phyloP scores from a whole-genome alignment of 2,888 invertebrate genomes.

The Oscheius sp. region DNA sequence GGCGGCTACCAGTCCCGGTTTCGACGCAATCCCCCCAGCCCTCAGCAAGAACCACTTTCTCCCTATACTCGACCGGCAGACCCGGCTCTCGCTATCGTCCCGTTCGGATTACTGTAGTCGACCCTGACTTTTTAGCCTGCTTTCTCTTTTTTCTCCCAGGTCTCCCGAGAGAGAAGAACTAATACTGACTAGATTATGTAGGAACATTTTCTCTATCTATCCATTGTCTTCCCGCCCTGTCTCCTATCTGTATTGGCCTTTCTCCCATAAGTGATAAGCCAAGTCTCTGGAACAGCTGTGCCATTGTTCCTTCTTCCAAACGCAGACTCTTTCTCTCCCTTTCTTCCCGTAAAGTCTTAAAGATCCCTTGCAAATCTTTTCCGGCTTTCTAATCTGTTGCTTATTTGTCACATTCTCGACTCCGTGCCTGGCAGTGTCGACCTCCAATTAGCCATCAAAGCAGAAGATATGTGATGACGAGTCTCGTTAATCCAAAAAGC shows the following conservation, averaged over 20 bases:
- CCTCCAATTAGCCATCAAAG: conserved; percentile 7
- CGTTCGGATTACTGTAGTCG: conserved; percentile 22
- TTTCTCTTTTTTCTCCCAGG: not conserved
- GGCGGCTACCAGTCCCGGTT: conserved; percentile 30
- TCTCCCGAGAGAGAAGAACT: not conserved
- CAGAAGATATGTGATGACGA: no score
- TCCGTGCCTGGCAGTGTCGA: conserved; percentile 13
- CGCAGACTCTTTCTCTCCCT: not conserved
- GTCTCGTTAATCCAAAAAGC: conserved; percentile 10
- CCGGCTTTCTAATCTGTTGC: not conserved
- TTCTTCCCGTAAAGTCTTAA: no score
- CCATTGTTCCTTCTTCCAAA: not conserved
- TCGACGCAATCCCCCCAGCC: conserved; percentile 27
- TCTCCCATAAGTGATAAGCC: not conserved
- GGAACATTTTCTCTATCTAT: not conserved
- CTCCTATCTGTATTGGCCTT: not conserved
- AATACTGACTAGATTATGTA: no score
- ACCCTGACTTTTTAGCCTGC: not conserved
- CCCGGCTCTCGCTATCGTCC: conserved; percentile 26
- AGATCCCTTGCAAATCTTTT: not conserved
- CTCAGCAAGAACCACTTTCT: conserved; percentile 12
- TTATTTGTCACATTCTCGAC: not conserved
- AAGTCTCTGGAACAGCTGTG: not conserved
- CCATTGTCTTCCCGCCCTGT: not conserved
- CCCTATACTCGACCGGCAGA: conserved; percentile 16